Evolutionary conservation across 2,113 vertebrate species (phyloP), one percentile per base, ranked within the genome.

Genomic region (Podilymbus podiceps): DNA sequence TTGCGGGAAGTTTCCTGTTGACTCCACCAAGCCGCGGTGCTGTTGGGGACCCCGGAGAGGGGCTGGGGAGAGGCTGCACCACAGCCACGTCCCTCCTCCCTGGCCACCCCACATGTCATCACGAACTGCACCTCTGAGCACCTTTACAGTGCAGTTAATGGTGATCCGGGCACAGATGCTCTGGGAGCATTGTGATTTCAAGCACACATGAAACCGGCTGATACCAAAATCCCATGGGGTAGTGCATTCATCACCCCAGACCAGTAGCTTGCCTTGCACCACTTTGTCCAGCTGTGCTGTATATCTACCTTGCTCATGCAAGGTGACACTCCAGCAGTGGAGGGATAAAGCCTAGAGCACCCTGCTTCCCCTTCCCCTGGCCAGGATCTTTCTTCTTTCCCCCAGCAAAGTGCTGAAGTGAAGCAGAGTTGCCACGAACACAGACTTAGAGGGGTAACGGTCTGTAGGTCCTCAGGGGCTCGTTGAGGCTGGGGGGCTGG

Each of bases 101-200:
- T 42, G 42, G 49, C 12, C 78, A 64, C 27, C 19, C 30, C 19
- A 8, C 0, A 0, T 8, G 7, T 5, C 75, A 18, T 11, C 74
- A 49, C 16, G 28, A 16, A 14, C 20, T 0, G 2, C 24, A 21
- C 9, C 50, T 69, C 74, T 52, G 49, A 85, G 40, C 40, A 49
- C 3, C 12, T 35, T 59, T 9, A 19, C 33, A 9, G 8, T 3
- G 35, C 76, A 49, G 33, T 28, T 44, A 30, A 28, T 0, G 4
- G 17, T n/a, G 21, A 44, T 40, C 35, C 12, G 40, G 50, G 60
- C 38, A 77, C 52, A 73, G 42, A 11, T 20, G n/a, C 15, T 77
- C 66, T 63, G 74, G 17, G 42, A 91, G 11, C 17, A 33, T 7
- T 33, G 11, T 31, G n/a, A 38, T 68, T 78, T 38, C 52, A 63